Evolutionary conservation across 2,113 vertebrate genomes (phyloP).

Genomic region (Pantherophis guttatus): DNA sequence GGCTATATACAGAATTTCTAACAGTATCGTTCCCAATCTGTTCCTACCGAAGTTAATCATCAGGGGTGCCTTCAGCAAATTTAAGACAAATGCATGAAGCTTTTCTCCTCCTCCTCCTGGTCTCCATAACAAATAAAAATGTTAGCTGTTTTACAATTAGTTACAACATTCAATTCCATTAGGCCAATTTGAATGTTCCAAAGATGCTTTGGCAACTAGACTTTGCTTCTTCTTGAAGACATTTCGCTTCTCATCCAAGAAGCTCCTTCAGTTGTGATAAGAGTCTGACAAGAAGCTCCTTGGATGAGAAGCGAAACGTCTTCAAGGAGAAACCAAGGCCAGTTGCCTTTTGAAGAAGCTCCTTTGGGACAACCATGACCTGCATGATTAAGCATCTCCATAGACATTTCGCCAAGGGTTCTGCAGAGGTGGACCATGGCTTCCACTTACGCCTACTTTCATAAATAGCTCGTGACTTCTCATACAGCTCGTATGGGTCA

Average conservation of each 20-base stretch:
- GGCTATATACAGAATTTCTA: neutral
- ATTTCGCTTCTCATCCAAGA: neutral
- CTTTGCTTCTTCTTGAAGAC: neutral
- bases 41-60: neutral
- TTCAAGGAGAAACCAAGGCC: neutral
- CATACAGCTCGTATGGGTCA: constrained; percentile 94
- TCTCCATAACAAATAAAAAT: neutral
- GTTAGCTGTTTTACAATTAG: constrained; percentile 34
- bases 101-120: neutral
- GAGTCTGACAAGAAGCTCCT: neutral
- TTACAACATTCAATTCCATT: constrained; percentile 40
- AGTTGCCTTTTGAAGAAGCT: neutral
- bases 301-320: neutral
- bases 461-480: constrained; percentile 97
- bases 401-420: constrained; percentile 25
- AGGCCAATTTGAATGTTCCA: constrained; percentile 14
- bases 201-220: neutral
- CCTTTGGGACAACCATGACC: neutral
- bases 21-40: neutral
- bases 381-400: neutral
- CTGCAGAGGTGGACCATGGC: constrained; percentile 46
- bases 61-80: neutral
- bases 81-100: neutral
- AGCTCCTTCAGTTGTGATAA: neutral
- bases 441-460: constrained; percentile 99